phyloP scores from a whole-genome alignment of 2,888 invertebrate species.

The Limenitis arthemis region DNA sequence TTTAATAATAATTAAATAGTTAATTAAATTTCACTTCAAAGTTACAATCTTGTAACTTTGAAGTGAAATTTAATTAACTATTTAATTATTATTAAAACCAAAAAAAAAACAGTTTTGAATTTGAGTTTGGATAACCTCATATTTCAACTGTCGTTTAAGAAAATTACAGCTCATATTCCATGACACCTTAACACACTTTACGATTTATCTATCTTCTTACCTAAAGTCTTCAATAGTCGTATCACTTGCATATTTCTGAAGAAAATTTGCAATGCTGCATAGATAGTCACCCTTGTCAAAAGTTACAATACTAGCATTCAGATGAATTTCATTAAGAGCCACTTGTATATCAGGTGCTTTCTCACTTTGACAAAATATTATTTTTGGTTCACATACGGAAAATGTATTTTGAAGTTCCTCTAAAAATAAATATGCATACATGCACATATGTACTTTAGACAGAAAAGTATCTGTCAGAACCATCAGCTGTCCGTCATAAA shows the following conservation, averaged over 20 bases:
- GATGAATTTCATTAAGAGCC: constrained; percentile 34
- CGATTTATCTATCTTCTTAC: constrained; percentile 24
- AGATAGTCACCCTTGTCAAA: constrained; percentile 40
- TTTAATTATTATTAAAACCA: constrained; percentile 44
- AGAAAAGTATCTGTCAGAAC: not conserved
- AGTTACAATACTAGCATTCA: constrained; percentile 34
- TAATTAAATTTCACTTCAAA: not conserved
- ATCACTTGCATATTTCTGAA: constrained; percentile 30
- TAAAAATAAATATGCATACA: constrained; percentile 23
- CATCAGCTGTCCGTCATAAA: too few species aligned
- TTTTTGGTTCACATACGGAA: constrained; percentile 32
- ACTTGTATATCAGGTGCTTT: constrained; percentile 35
- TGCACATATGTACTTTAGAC: not conserved
- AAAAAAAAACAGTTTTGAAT: too few species aligned
- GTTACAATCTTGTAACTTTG: too few species aligned
- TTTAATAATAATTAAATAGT: constrained; percentile 38
- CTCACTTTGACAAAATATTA: constrained; percentile 42
- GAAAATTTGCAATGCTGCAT: constrained; percentile 33
- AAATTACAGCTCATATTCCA: not conserved
- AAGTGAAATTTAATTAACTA: not conserved
- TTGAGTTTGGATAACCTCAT: too few species aligned
- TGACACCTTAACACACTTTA: too few species aligned
- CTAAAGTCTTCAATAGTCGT: constrained; percentile 31
- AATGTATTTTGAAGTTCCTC: constrained; percentile 37
- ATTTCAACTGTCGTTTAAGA: too few species aligned